Percentiles rank a stretch among this genome's conserved stretches.
Conservation (phyloP, 1,140 invertebrate species). For the Muscidifurax raptorellus region DNA sequence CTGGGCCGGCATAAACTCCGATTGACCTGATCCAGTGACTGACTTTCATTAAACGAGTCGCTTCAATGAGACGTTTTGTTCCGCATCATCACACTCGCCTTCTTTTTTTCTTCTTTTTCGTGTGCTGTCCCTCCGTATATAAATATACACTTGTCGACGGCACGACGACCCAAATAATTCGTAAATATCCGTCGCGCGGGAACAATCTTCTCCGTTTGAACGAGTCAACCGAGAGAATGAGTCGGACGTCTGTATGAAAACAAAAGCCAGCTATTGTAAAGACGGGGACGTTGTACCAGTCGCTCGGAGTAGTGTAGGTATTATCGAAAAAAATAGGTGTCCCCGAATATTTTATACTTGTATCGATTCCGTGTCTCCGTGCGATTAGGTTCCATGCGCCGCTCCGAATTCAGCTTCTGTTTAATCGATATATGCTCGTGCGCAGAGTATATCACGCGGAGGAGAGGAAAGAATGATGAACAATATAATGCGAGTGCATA, state of each 20-base stretch:
- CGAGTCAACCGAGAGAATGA: background rate
- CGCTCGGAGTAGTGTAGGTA: background rate
- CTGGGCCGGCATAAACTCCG: background rate
- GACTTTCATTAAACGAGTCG: background rate
- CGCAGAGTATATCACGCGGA: no score
- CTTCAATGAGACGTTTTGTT: background rate
- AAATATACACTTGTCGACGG: background rate
- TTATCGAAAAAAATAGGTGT: background rate
- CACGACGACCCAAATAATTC: slow-evolving; percentile 13
- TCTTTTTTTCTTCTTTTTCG: background rate
- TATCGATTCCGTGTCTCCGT: background rate
- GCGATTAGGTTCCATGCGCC: background rate
- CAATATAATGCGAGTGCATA: no score
- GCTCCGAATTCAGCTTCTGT: background rate
- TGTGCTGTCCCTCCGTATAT: background rate
- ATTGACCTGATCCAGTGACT: slow-evolving; percentile 18
- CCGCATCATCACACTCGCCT: background rate
- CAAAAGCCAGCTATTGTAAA: background rate
- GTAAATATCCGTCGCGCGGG: background rate
- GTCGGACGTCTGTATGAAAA: background rate
- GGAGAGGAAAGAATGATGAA: background rate
- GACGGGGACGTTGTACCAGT: no score
- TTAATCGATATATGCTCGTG: background rate
- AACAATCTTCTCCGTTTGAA: no score
- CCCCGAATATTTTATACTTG: background rate